These are phyloP conservation scores for Microdon myrmicae DNA, from an alignment of 2,888 invertebrate species.

Conservation along the genomic window DNA sequence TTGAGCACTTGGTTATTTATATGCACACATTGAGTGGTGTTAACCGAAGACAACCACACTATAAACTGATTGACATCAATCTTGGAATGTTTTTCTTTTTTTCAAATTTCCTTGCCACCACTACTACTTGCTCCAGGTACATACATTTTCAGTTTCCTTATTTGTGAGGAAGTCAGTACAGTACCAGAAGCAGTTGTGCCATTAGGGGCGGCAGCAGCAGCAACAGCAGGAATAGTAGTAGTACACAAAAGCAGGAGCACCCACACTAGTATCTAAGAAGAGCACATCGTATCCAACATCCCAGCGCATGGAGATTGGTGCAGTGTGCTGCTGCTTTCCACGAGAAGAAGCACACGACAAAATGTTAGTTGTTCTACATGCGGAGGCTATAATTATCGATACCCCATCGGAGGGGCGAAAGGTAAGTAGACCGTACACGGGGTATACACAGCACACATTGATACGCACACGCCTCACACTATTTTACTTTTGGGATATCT, in stretches of 20 bases:
- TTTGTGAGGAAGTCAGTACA: no score
- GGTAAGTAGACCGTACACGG: background rate
- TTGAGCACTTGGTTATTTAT: conserved; percentile 29
- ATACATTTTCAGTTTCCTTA: conserved; percentile 19
- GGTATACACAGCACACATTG: conserved; percentile 12
- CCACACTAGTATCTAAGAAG: conserved; percentile 42
- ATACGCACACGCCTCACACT: no score
- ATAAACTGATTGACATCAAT: conserved; percentile 52
- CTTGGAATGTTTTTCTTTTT: conserved; percentile 50
- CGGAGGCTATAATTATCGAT: conserved; percentile 44
- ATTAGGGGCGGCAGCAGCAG: conserved; percentile 32
- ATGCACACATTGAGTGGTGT: conserved; percentile 46
- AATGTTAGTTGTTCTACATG: conserved; percentile 28
- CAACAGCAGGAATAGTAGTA: conserved; percentile 16
- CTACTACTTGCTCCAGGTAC: conserved; percentile 15
- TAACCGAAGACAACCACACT: conserved; percentile 51
- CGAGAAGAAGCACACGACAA: conserved; percentile 36
- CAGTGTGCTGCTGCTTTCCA: conserved; percentile 23
- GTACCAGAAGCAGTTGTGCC: conserved; percentile 14
- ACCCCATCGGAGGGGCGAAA: conserved; percentile 31
- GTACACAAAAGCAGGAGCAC: conserved; percentile 43
- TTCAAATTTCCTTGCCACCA: conserved; percentile 34
- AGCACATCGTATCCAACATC: conserved; percentile 17
- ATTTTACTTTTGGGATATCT: no score
- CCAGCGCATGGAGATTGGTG: conserved; percentile 43